Evolutionary conservation across 2,888 invertebrate species (phyloP), one percentile per base, ranked within the genome.

Genomic region (Drosophila anomalata): DNA sequence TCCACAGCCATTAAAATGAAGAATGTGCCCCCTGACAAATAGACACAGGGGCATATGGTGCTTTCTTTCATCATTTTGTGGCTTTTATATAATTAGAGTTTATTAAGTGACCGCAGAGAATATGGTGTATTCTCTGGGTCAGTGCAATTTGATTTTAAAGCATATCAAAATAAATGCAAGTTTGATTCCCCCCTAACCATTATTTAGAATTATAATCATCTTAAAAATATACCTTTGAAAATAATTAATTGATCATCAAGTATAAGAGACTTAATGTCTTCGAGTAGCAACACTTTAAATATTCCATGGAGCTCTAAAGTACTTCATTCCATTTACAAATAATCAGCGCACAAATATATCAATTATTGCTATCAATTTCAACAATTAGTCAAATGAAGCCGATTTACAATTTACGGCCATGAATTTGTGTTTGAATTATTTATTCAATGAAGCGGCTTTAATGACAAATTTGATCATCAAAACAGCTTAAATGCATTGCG

Each of bases 1-100:
- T 80, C 71, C 65, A 68, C 74, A 78, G 67, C 48, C 78, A 80
- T 80, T 86, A 74, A 78, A 76, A 72, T 74, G 67, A 83, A 66
- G 57, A 74, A 86, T 85, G 74, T 46, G 73, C 50, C 44, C 73
- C 50, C 55, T 17, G 65, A 41, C 67, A 66, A 36, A 47, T 33
- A 54, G 46, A 41, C 54, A 47, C 44, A 5, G 20, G 63, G 51
- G 44, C 42, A 69, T 44, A 56, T 74, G 50, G 52, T 65, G 65
- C 52, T 44, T 47, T 36, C 58, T 44, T 66, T 55, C 67, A 78
- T 60, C 66, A 75, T 66, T 66, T 53, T 71, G 60, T 53, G 71
- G 56, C 62, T 66, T 54, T 46, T 48, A 41, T 50, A 52, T 77
- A 80, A 77, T 71, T 79, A 54, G 61, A 41, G 52, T 54, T 74